phyloP scores from a whole-genome alignment of 2,113 vertebrate species.

The Sterrhoptilus dennistouni region DNA sequence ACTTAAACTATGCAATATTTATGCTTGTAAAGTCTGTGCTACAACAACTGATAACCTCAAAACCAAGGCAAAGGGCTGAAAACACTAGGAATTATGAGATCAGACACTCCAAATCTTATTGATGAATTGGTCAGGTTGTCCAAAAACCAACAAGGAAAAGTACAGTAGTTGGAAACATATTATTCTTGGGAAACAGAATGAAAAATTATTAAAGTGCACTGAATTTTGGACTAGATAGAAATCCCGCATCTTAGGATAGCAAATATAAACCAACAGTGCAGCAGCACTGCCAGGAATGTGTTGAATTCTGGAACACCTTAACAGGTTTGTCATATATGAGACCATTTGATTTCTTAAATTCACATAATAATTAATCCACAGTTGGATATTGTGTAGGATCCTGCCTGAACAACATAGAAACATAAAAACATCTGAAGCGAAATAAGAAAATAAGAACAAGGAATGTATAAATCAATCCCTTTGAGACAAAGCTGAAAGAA shows the following conservation, averaged over 20 bases:
- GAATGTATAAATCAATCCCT: not conserved
- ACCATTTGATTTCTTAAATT: not conserved
- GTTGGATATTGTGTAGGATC: not conserved
- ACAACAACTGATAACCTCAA: not conserved
- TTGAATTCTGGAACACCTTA: not conserved
- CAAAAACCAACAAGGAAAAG: not conserved
- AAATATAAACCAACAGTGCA: not conserved
- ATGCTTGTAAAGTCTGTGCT: not conserved
- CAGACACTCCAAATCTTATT: not conserved
- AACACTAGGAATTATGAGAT: not conserved
- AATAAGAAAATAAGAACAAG: not conserved
- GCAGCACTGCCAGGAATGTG: not conserved
- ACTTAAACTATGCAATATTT: not conserved
- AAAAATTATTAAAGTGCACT: not conserved
- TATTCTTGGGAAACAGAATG: not conserved
- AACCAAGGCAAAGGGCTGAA: not conserved
- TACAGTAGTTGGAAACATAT: not conserved
- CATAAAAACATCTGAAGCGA: not conserved
- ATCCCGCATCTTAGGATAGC: not conserved
- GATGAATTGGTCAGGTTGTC: not conserved
- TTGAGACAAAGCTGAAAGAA: not conserved
- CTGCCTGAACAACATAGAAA: not conserved
- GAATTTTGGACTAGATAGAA: not conserved
- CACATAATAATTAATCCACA: not conserved
- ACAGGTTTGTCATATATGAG: not conserved